Conservation (phyloP, 1,140 invertebrate genomes). For the Subanguina moxae region DNA sequence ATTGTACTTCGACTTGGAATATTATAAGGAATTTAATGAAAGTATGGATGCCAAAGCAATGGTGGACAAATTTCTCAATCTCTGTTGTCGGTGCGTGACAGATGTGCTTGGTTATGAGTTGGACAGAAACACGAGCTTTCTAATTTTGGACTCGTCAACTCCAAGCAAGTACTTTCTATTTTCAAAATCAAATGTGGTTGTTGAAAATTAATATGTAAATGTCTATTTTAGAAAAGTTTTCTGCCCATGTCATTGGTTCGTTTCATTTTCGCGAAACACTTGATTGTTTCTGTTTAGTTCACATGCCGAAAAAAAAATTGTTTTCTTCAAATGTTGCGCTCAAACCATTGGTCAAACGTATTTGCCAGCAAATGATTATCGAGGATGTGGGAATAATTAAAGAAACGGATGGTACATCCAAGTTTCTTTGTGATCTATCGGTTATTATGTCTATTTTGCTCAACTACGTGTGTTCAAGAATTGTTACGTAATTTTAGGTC, state of each 20-base stretch:
- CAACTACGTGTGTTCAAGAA: too few species aligned
- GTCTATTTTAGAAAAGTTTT: background rate
- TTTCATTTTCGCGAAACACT: too few species aligned
- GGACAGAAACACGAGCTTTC: background rate
- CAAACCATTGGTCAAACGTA: constrained; percentile 7
- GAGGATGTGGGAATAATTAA: background rate
- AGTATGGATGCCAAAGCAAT: constrained; percentile 1
- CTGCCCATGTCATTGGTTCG: constrained; percentile 4
- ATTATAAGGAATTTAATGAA: constrained; percentile 6
- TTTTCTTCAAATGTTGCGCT: constrained; percentile 12
- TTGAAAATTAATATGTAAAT: background rate
- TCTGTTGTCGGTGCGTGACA: background rate
- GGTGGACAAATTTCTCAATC: constrained; percentile 4
- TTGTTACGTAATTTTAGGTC: background rate
- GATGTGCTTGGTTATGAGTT: background rate
- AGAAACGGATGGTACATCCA: background rate
- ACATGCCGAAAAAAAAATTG: constrained; percentile 5
- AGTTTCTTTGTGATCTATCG: constrained; percentile 9
- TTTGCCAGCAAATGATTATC: constrained; percentile 4
- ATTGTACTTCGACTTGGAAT: constrained; percentile 16
- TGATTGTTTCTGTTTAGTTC: background rate
- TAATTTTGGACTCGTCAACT: constrained; percentile 14
- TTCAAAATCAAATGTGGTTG: background rate
- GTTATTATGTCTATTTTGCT: background rate
- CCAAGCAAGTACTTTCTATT: background rate